Base-by-base conservation (phyloP, 2,113 vertebrate genomes). In the Meleagris gallopavo region DNA sequence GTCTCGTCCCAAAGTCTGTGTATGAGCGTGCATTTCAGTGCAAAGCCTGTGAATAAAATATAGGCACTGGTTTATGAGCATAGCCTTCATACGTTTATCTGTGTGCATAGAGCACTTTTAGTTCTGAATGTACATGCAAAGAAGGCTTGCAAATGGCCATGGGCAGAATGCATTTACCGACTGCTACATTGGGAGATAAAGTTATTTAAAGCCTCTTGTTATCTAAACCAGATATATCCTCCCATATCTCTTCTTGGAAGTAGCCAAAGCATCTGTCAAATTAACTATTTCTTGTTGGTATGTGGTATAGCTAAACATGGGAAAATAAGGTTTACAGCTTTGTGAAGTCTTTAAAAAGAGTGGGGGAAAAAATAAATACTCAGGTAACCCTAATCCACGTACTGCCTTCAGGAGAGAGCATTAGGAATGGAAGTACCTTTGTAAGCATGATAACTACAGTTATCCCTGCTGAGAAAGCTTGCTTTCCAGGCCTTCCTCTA, bases 101-200 rank as follows among this genome's bases (percentile, higher is more conserved):
- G 1, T 5, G 20, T 69, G 32, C 34, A 3, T 5, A 13, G 50
- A 75, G 74, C 25, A 4, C 57, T 66, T 36, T 0, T 4, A 13
- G 24, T n/a, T 21, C 45, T 41, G 12, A 27, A 5, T 43, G 15
- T 1, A 0, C 2, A 18, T 29, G 73, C 52, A 38, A 36, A 40
- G 36, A 22, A 21, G 15, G 38, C 27, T 16, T 52, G 32, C 52
- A 50, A 46, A 10, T 2, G 30, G 41, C 64, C 11, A 0, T 0
- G 8, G 46, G 1, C 3, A 8, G n/a, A 38, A 10, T 25, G 9
- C 10, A 0, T 25, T 45, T 70, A 6, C 34, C 45, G n/a, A 15
- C 0, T 1, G 20, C 21, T 34, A 7, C 22, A 2, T 10, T 0
- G 0, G 57, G 43, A 82, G 40, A 21, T 2, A 13, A 29, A 69